These are phyloP conservation scores for Melanchra persicariae DNA, from an alignment of 2,888 invertebrate genomes.

Conservation along the genomic window DNA sequence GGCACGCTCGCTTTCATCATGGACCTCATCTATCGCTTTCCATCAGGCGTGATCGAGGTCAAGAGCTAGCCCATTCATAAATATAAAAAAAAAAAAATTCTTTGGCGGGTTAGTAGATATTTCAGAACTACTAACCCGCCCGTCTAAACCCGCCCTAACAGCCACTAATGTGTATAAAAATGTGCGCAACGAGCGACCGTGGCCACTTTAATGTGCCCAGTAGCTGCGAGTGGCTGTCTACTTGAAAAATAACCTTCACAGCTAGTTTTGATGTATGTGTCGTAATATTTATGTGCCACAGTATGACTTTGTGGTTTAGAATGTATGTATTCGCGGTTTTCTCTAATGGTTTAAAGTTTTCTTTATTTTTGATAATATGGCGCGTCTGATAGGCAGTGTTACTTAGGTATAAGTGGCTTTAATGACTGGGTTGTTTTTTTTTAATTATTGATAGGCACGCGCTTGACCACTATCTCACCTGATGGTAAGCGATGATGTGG, in stretches of 20 bases:
- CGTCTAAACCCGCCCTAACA: conserved; percentile 29
- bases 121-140: background rate
- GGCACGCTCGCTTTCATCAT: too few relatives aligned
- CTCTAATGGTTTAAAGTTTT: background rate
- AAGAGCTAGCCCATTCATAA: too few relatives aligned
- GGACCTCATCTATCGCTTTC: too few relatives aligned
- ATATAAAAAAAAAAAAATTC: too few relatives aligned
- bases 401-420: too few relatives aligned
- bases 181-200: conserved; percentile 28
- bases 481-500: too few relatives aligned
- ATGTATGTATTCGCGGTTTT: background rate
- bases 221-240: conserved; percentile 17
- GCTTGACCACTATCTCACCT: too few relatives aligned
- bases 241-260: conserved; percentile 54
- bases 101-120: too few relatives aligned
- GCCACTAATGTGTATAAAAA: conserved; percentile 60
- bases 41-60: too few relatives aligned
- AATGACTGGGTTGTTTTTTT: too few relatives aligned
- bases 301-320: conserved; percentile 20
- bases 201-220: conserved; percentile 46
- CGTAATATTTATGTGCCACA: conserved; percentile 18
- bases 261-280: conserved; percentile 46
- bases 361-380: background rate
- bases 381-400: too few relatives aligned
- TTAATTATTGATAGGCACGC: too few relatives aligned